Conservation (phyloP, 2,797 vertebrate species). For the Anguilla marmorata region DNA sequence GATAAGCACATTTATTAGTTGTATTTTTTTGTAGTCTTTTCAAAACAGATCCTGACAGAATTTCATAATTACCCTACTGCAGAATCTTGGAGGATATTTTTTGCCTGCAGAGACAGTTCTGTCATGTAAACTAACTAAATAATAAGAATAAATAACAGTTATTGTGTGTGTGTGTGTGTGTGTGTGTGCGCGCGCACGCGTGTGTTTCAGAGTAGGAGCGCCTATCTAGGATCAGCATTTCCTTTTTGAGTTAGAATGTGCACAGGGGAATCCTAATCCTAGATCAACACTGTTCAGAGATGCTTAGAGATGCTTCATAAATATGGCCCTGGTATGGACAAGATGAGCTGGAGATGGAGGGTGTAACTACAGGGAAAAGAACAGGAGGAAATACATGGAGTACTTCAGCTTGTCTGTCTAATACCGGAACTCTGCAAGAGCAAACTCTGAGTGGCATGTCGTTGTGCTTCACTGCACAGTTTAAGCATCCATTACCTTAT, state of each 20-base stretch:
- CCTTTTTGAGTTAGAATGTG: neutral
- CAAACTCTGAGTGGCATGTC: neutral
- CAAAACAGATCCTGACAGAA: neutral
- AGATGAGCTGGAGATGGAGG: neutral
- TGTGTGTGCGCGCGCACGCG: too few relatives aligned
- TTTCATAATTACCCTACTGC: neutral
- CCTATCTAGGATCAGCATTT: neutral
- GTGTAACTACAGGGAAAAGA: neutral
- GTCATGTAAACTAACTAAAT: too few relatives aligned
- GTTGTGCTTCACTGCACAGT: neutral
- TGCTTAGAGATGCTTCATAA: too few relatives aligned
- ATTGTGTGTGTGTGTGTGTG: too few relatives aligned
- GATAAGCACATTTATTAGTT: neutral
- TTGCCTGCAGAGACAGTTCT: neutral
- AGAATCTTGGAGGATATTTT: neutral
- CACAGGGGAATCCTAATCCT: neutral
- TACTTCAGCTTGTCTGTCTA: neutral
- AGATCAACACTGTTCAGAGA: too few relatives aligned
- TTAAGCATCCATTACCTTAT: neutral
- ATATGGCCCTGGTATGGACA: too few relatives aligned
- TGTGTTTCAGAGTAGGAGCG: neutral
- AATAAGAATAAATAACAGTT: neutral
- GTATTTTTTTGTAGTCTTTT: neutral
- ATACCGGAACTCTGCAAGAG: neutral
- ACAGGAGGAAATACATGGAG: neutral